A percentile compares a stretch with the other conserved stretches of the same genome.
Conservation (phyloP, 2,888 invertebrate species). For the Cryptocephalus moraei region DNA sequence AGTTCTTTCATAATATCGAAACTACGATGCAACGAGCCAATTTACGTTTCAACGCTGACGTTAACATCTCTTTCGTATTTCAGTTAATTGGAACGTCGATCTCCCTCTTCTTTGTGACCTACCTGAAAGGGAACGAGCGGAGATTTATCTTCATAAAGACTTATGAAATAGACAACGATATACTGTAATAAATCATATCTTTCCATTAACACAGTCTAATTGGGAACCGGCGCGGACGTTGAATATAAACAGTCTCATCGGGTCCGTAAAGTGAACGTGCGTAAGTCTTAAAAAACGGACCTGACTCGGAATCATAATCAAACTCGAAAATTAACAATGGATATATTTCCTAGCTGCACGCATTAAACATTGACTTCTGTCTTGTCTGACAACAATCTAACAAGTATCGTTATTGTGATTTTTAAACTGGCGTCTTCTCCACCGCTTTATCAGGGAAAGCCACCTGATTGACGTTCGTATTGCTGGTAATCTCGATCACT, state of each 20-base stretch:
- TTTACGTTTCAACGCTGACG: not conserved
- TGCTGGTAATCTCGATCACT: conserved; percentile 23
- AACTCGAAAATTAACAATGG: too few species aligned
- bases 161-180: conserved; percentile 5
- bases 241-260: too few species aligned
- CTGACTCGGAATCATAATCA: too few species aligned
- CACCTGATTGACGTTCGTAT: conserved; percentile 17
- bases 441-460: conserved; percentile 20
- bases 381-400: not conserved
- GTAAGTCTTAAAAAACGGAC: too few species aligned
- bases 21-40: too few species aligned
- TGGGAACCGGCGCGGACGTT: too few species aligned
- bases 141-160: conserved; percentile 5
- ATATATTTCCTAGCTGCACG: too few species aligned
- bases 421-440: conserved; percentile 23
- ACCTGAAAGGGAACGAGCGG: conserved; percentile 4
- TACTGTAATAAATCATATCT: conserved; percentile 1
- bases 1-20: too few species aligned
- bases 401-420: not conserved
- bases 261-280: too few species aligned
- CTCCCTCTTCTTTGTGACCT: conserved; percentile 9
- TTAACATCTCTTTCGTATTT: conserved; percentile 3
- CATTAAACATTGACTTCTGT: too few species aligned
- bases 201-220: too few species aligned
- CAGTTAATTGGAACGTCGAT: conserved; percentile 10